Conservation (phyloP, 1,140 invertebrate species). For the Whitmania pigra region DNA sequence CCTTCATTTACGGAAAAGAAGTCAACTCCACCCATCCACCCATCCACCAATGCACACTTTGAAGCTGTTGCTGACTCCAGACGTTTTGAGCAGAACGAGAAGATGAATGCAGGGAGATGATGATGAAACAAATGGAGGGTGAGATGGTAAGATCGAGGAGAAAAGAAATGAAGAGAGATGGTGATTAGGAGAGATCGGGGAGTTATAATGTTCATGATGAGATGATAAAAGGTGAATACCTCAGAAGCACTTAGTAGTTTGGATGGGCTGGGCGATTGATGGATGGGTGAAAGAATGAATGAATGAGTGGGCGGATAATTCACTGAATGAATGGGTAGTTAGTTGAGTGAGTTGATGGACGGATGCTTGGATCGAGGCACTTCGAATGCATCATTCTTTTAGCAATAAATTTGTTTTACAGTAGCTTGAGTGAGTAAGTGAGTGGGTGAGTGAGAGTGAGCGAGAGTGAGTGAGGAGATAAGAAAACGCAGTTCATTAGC, state of each 20-base stretch:
- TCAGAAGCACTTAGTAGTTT: neutral
- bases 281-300: slow-evolving; percentile 13
- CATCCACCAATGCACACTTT: too few relatives aligned
- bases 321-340: neutral
- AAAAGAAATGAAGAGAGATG: neutral
- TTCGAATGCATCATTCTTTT: too few relatives aligned
- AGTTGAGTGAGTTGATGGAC: neutral
- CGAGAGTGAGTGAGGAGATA: neutral
- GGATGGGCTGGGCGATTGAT: neutral
- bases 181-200: neutral
- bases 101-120: neutral
- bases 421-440: slow-evolving; percentile 5
- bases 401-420: too few relatives aligned
- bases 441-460: slow-evolving; percentile 10
- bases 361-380: neutral
- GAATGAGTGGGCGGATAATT: neutral
- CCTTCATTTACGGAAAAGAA: too few relatives aligned
- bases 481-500: too few relatives aligned
- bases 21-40: too few relatives aligned
- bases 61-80: too few relatives aligned
- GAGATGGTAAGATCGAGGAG: neutral
- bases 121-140: neutral
- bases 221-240: neutral
- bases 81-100: too few relatives aligned
- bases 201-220: neutral